Percentiles rank a stretch among this genome's conserved stretches.
phyloP scores from a whole-genome alignment of 2,797 vertebrate genomes.

The Neostethus bicornis region DNA sequence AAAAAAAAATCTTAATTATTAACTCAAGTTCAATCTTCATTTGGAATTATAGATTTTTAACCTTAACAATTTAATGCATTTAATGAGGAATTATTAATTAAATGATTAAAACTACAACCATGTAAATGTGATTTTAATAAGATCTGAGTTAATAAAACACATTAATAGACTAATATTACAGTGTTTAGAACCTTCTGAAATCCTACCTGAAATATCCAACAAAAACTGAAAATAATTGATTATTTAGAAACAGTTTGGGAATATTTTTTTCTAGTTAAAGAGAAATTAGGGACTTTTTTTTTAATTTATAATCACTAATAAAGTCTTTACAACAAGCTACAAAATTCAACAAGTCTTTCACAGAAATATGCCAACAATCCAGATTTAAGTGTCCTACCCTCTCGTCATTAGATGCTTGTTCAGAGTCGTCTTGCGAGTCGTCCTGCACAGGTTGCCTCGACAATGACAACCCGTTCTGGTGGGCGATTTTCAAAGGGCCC shows the following conservation, averaged over 20 bases:
- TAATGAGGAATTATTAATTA: not conserved
- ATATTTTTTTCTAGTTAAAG: no score
- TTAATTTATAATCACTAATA: not conserved
- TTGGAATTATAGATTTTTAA: not conserved
- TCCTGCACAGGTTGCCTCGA: slow-evolving; percentile 86
- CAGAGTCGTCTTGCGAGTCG: slow-evolving; percentile 86
- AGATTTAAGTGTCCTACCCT: slow-evolving; percentile 77
- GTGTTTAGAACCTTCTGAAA: not conserved
- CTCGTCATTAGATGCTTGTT: slow-evolving; percentile 90
- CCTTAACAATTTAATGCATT: not conserved
- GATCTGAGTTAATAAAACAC: not conserved
- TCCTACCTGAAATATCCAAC: no score
- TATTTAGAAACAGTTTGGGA: no score
- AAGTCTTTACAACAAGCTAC: not conserved
- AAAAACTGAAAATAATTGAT: no score
- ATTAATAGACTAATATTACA: not conserved
- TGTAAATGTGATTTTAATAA: not conserved
- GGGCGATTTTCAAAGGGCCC: slow-evolving; percentile 90
- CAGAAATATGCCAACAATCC: not conserved
- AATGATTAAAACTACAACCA: not conserved
- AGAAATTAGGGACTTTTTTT: no score
- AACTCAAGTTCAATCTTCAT: not conserved
- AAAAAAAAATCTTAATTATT: not conserved
- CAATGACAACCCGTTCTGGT: slow-evolving; percentile 89
- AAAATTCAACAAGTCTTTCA: not conserved